Base-by-base conservation (phyloP, 2,888 invertebrate species). In the Choreutis nemorana region DNA sequence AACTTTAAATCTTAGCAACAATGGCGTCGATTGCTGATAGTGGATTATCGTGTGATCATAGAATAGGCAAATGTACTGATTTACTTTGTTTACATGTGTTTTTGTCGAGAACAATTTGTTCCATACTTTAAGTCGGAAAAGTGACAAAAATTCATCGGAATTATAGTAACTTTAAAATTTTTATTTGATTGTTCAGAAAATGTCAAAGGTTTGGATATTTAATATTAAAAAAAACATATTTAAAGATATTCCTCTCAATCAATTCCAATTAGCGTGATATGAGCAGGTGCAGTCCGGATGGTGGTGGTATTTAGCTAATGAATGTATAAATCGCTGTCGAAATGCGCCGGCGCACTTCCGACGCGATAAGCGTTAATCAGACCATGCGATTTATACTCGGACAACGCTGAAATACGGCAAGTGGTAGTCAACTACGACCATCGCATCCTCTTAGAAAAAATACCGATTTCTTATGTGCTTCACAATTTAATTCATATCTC, bases 291-390 rank as follows among this genome's bases (percentile, higher is more conserved):
- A 18, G 8, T 43, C 39, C 46, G 50, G 49, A 47, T 39, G 46
- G 45, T 47, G 60, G 60, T 44, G 55, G 58, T 55, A 56, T 61
- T 67, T 65, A 61, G 57, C 61, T 72, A 75, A 75, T 72, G 66
- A 75, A 70, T 64, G 57, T 55, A 73, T 75, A 75, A 77, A 77
- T 75, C 56, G 50, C 43, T 50, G 55, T 53, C 50, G 45, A 57
- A 55, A 53, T 40, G 46, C 36, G 40, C 48, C 30, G 36, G 32
- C 42, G 43, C 42, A 44, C 50, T 60, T 64, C 63, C 55, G 50
- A 50, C 41, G 44, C 50, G 71, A 70, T 70, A n/a, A 70, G 65
- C 58, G 62, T 63, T 67, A 67, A 71, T 68, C 68, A 62, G 53
- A 42, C 9, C 42, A 44, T 50, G 48, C 49, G 51, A 67, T 71